Evolutionary conservation across 2,113 vertebrate genomes (phyloP).

Genomic region (Phaethornis superciliosus): DNA sequence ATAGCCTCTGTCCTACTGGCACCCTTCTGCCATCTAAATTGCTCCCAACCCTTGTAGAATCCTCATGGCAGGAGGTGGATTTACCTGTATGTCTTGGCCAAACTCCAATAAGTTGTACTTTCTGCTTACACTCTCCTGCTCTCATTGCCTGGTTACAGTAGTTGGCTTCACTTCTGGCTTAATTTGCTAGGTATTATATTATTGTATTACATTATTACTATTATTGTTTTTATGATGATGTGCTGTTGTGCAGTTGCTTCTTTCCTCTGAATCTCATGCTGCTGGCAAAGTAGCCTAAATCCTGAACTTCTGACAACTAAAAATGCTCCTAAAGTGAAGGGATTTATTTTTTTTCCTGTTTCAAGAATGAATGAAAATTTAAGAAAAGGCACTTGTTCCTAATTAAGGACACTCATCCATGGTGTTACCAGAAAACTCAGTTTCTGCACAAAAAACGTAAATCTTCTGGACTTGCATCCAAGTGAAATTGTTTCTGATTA

Average conservation of each 20-base stretch:
- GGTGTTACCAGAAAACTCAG: neutral
- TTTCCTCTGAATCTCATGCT: neutral
- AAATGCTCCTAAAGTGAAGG: neutral
- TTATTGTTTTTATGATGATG: too few relatives aligned
- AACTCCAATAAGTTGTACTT: neutral
- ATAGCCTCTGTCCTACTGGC: neutral
- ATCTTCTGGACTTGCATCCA: neutral
- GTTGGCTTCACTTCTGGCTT: neutral
- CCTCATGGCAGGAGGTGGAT: neutral
- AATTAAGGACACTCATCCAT: neutral
- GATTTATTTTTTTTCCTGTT: neutral
- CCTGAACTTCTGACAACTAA: neutral
- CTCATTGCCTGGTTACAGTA: neutral
- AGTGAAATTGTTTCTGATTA: neutral
- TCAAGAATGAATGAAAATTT: neutral
- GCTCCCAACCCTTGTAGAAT: neutral
- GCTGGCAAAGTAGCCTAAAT: neutral
- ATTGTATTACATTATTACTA: too few relatives aligned
- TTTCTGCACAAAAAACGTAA: neutral
- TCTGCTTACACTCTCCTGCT: neutral
- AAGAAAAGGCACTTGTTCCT: neutral
- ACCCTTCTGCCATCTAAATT: neutral
- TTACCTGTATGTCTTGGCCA: neutral
- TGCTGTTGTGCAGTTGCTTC: neutral
- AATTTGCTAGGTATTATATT: neutral